A percentile compares a stretch with the other conserved stretches of the same genome.
Evolutionary conservation across 1,140 invertebrate genomes (phyloP).

Genomic region (Argopecten irradians): DNA sequence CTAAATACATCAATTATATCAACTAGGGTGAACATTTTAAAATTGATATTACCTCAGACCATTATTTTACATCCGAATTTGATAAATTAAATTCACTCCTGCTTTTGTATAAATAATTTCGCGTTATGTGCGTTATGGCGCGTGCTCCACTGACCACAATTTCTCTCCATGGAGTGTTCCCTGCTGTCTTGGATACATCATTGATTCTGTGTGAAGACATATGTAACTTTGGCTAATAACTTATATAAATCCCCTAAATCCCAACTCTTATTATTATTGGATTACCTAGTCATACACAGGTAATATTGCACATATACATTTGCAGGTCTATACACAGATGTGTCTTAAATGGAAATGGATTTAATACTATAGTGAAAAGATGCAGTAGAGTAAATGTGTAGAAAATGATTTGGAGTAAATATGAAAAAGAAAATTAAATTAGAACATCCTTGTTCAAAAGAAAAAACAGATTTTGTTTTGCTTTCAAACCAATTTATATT

Average conservation of each 20-base stretch:
- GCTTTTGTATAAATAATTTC: too few relatives aligned
- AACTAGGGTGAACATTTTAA: neutral
- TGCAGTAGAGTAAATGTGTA: too few relatives aligned
- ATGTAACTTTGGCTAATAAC: neutral
- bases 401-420: too few relatives aligned
- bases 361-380: too few relatives aligned
- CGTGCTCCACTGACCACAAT: neutral
- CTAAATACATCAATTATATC: neutral
- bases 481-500: too few relatives aligned
- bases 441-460: too few relatives aligned
- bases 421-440: too few relatives aligned
- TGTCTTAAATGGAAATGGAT: too few relatives aligned
- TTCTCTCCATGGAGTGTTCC: neutral
- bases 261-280: neutral
- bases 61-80: neutral
- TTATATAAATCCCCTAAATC: neutral
- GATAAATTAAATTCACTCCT: neutral
- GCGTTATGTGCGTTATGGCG: neutral
- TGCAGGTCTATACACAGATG: too few relatives aligned
- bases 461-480: too few relatives aligned
- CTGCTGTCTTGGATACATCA: neutral
- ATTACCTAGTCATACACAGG: too few relatives aligned
- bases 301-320: too few relatives aligned
- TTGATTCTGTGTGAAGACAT: neutral
- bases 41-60: neutral